phyloP scores from a whole-genome alignment of 2,888 invertebrate species.

The Chalcis sispes region DNA sequence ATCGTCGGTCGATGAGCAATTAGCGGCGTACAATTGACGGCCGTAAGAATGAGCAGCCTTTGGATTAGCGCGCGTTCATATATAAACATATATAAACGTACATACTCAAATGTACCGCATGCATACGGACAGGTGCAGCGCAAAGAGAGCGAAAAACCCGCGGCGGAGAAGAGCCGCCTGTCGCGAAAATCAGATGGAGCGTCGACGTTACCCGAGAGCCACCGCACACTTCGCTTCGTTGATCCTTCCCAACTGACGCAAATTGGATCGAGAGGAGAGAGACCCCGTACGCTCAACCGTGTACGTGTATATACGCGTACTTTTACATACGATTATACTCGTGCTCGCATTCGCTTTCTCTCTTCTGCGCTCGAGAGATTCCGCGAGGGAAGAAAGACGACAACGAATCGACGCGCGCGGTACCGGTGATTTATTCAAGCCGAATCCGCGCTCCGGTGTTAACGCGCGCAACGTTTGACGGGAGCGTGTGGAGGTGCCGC shows the following conservation, averaged over 20 bases:
- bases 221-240: not conserved
- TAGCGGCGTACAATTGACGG: not conserved
- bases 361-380: not conserved
- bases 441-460: conserved; percentile 25
- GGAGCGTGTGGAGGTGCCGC: too few relatives aligned
- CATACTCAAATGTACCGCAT: too few relatives aligned
- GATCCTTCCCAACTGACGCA: conserved; percentile 55
- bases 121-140: too few relatives aligned
- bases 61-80: too few relatives aligned
- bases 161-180: not conserved
- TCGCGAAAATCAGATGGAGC: conserved; percentile 45
- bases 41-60: too few relatives aligned
- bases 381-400: not conserved
- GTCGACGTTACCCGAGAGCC: conserved; percentile 21
- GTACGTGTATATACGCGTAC: not conserved
- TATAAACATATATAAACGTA: not conserved
- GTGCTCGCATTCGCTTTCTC: not conserved
- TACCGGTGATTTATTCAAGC: conserved; percentile 53
- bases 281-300: not conserved
- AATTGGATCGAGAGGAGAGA: conserved; percentile 53
- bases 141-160: too few relatives aligned
- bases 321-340: conserved; percentile 1
- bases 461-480: conserved; percentile 24
- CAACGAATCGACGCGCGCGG: conserved; percentile 47
- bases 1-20: too few relatives aligned